These are phyloP conservation scores for Hassar affinis DNA, from an alignment of 2,113 vertebrate genomes.

Conservation along the genomic window DNA sequence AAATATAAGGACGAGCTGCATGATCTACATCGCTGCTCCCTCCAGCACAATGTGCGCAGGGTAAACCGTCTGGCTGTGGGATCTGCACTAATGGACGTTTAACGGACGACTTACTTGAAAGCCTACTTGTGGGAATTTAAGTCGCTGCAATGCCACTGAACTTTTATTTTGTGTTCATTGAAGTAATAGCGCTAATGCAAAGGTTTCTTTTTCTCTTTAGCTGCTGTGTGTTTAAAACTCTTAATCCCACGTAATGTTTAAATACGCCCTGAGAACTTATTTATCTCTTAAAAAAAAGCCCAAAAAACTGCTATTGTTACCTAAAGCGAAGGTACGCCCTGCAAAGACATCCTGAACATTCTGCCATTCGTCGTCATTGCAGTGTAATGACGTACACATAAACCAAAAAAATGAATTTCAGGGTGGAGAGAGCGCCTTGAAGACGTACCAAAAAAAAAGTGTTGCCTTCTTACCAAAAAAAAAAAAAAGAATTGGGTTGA, in stretches of 20 bases:
- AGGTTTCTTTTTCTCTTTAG: neutral
- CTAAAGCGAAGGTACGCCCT: no score
- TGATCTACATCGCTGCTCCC: neutral
- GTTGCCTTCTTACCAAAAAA: neutral
- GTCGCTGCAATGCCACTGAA: neutral
- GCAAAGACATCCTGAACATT: neutral
- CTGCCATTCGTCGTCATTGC: neutral
- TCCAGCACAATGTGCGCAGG: constrained; percentile 6
- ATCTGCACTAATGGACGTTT: neutral
- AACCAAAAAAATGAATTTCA: neutral
- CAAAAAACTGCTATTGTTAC: no score
- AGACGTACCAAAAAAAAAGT: neutral
- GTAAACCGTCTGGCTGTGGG: constrained; percentile 53
- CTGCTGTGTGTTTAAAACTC: neutral
- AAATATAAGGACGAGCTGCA: neutral
- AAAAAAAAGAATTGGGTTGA: neutral
- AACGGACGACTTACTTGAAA: constrained; percentile 20
- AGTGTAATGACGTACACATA: neutral
- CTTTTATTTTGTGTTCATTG: neutral
- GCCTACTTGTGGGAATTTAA: neutral
- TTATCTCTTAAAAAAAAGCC: no score
- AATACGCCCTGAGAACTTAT: no score
- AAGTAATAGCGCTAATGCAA: constrained; percentile 18
- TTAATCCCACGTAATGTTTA: neutral
- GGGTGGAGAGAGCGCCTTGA: neutral